Evolutionary conservation across 1,140 invertebrate genomes (phyloP).

Genomic region (Aplysia californica): DNA sequence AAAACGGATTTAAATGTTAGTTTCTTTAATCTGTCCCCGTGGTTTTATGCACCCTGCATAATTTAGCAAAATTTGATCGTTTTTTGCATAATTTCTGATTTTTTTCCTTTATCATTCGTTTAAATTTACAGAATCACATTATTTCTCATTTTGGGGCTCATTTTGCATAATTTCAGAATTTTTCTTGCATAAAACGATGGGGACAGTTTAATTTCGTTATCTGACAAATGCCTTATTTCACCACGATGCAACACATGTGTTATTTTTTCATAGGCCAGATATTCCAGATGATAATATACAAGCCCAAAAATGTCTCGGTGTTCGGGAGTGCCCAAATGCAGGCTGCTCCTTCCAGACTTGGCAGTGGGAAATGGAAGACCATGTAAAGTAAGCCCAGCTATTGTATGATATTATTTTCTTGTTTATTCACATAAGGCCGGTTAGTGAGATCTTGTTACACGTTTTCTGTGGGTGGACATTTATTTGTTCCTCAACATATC

Average conservation of each 20-base stretch:
- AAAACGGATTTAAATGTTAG: too few species aligned
- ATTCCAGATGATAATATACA: conserved; percentile 45
- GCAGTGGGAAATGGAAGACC: conserved; percentile 47
- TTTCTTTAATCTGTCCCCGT: too few species aligned
- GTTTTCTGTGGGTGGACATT: not conserved
- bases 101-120: too few species aligned
- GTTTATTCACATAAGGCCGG: not conserved
- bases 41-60: too few species aligned
- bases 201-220: not conserved
- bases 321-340: conserved; percentile 34
- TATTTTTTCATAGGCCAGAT: conserved; percentile 33
- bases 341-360: conserved; percentile 38
- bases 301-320: conserved; percentile 37
- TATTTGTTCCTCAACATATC: not conserved
- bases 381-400: conserved; percentile 30
- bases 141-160: too few species aligned
- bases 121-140: not conserved
- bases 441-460: not conserved
- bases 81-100: too few species aligned
- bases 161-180: too few species aligned
- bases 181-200: too few species aligned
- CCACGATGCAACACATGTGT: too few species aligned
- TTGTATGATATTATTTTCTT: not conserved
- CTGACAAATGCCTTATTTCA: not conserved
- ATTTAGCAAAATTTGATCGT: too few species aligned